phyloP scores from a whole-genome alignment of 2,797 vertebrate species.

The Rallus crepitans region DNA sequence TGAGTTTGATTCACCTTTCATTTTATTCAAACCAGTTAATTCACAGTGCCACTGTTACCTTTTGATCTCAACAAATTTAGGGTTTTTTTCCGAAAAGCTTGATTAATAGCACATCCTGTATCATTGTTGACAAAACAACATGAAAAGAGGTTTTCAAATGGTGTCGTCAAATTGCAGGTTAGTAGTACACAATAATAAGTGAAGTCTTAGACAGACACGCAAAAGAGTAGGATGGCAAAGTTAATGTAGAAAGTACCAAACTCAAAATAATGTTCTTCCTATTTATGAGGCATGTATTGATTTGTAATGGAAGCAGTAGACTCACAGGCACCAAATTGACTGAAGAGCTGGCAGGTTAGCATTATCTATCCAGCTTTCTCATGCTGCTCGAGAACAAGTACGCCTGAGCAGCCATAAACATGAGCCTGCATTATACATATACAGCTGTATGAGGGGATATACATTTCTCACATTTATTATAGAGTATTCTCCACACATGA shows the following conservation, averaged over 20 bases:
- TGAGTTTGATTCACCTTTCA: neutral
- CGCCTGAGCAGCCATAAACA: neutral
- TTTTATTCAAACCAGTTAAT: neutral
- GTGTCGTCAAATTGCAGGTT: neutral
- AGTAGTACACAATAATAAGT: neutral
- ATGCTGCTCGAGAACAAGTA: neutral
- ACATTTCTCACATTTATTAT: neutral
- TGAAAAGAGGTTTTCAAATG: neutral
- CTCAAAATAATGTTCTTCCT: neutral
- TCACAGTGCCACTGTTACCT: neutral
- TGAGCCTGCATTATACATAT: neutral
- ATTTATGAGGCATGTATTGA: neutral
- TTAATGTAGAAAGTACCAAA: neutral
- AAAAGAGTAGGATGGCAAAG: neutral
- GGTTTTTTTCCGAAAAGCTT: neutral
- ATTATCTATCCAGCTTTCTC: neutral
- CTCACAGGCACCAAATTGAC: slow-evolving; percentile 1
- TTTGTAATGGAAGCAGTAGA: neutral
- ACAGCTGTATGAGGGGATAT: neutral
- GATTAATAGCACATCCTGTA: neutral
- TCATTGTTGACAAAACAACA: neutral
- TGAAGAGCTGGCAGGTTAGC: neutral
- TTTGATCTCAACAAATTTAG: neutral
- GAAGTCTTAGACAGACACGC: neutral
- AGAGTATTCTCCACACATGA: neutral